Evolutionary conservation across 2,797 vertebrate species (phyloP).

Genomic region (Gambusia yucatana): DNA sequence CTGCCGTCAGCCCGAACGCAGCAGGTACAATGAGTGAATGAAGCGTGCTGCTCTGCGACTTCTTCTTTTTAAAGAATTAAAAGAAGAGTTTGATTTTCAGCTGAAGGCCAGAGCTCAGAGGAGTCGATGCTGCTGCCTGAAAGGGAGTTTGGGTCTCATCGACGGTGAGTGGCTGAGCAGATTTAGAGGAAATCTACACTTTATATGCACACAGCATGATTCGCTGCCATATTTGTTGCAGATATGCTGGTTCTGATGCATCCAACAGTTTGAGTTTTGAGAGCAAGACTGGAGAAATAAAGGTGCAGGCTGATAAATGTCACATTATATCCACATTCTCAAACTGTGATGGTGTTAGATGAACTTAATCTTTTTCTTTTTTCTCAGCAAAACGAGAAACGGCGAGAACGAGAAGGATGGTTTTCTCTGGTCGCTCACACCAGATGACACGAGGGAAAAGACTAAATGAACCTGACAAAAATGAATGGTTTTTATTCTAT

Average conservation of each 20-base stretch:
- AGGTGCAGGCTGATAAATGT: slow-evolving; percentile 47
- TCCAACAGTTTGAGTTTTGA: slow-evolving; percentile 43
- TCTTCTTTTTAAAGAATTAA: neutral
- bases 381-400: slow-evolving; percentile 78
- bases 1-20: slow-evolving; percentile 52
- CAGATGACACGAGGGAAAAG: slow-evolving; percentile 56
- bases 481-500: neutral
- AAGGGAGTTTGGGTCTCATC: slow-evolving; percentile 59
- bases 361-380: slow-evolving; percentile 6
- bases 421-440: slow-evolving; percentile 87
- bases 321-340: neutral
- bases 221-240: slow-evolving; percentile 36
- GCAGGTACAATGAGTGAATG: slow-evolving; percentile 48
- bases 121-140: slow-evolving; percentile 66
- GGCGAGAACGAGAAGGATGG: slow-evolving; percentile 85
- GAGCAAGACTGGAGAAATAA: slow-evolving; percentile 27
- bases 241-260: slow-evolving; percentile 45
- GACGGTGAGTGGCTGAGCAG: slow-evolving; percentile 70
- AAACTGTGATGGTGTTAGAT: neutral
- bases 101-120: slow-evolving; percentile 69
- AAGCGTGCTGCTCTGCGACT: neutral
- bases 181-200: neutral
- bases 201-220: neutral
- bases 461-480: neutral
- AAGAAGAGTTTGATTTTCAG: slow-evolving; percentile 47